These are phyloP conservation scores for Meganola albula DNA, from an alignment of 2,888 invertebrate genomes.

Conservation along the genomic window DNA sequence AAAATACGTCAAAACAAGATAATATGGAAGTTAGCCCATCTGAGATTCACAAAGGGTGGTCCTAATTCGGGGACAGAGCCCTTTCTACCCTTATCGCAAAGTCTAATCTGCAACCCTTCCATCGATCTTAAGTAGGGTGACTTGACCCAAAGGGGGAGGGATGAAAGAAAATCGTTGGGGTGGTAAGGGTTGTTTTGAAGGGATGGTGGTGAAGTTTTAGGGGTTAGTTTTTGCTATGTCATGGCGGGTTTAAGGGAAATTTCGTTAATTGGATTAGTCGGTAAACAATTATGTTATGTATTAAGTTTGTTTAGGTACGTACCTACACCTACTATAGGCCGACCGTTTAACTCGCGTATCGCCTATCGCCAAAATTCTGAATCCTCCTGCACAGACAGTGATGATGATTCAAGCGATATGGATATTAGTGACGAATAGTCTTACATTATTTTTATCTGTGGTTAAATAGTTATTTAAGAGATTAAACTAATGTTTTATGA, in stretches of 20 bases:
- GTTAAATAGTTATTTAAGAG: too few relatives aligned
- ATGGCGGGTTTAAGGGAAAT: constrained; percentile 30
- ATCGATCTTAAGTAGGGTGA: constrained; percentile 77
- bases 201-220: constrained; percentile 45
- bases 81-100: constrained; percentile 68
- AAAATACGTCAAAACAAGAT: constrained; percentile 74
- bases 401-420: too few relatives aligned
- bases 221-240: constrained; percentile 68
- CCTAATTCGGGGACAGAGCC: constrained; percentile 57
- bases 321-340: too few relatives aligned
- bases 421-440: too few relatives aligned
- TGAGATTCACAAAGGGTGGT: constrained; percentile 67
- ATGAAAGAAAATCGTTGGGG: constrained; percentile 70
- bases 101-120: constrained; percentile 68
- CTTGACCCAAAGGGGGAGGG: constrained; percentile 61
- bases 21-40: constrained; percentile 68
- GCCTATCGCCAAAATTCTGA: too few relatives aligned
- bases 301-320: too few relatives aligned
- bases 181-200: constrained; percentile 47
- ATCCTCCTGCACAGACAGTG: too few relatives aligned
- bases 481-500: too few relatives aligned
- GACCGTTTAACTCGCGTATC: too few relatives aligned
- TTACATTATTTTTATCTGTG: too few relatives aligned
- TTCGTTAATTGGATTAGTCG: constrained; percentile 16
- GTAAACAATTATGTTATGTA: too few relatives aligned